Conservation (phyloP, 2,113 vertebrate genomes). For the Phodopus roborovskii region DNA sequence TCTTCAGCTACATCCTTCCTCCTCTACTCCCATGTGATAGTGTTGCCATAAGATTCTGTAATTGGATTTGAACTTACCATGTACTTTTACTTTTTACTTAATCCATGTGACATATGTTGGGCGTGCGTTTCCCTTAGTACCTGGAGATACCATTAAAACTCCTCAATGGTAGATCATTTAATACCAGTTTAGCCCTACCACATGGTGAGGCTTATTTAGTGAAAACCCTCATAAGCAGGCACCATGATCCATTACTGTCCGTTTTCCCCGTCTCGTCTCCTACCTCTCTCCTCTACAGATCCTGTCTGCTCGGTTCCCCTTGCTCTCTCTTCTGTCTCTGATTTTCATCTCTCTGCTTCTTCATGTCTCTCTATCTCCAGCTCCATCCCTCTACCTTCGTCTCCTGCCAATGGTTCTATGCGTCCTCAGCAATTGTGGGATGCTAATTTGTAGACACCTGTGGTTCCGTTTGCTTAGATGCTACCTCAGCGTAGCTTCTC, state of each 20-base stretch:
- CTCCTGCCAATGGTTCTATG: not conserved
- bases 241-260: not conserved
- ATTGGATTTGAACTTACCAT: not conserved
- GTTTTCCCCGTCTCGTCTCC: too few relatives aligned
- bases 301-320: not conserved
- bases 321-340: not conserved
- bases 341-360: not conserved
- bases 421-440: fast-evolving
- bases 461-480: not conserved
- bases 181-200: not conserved
- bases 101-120: not conserved
- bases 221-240: not conserved
- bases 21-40: not conserved
- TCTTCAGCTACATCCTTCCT: not conserved
- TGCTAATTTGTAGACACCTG: too few relatives aligned
- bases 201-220: not conserved
- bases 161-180: not conserved
- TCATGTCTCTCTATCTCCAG: not conserved
- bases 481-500: not conserved
- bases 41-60: not conserved
- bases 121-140: not conserved
- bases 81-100: not conserved
- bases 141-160: not conserved
- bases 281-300: not conserved
- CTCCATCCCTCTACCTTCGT: not conserved